These are phyloP conservation scores for Gambusia affinis DNA, from an alignment of 2,113 vertebrate species.

Conservation along the genomic window DNA sequence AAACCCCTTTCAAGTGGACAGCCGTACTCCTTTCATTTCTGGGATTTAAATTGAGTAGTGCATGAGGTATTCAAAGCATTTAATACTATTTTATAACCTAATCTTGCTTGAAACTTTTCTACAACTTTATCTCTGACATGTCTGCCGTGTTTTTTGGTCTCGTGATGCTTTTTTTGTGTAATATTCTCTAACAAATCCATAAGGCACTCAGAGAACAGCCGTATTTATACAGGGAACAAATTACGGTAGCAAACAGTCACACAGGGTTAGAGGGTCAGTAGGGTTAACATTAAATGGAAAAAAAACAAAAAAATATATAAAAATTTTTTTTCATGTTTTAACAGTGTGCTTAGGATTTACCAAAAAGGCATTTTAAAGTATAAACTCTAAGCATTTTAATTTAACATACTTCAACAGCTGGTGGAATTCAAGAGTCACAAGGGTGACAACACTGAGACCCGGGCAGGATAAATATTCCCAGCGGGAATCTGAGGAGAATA, in stretches of 20 bases:
- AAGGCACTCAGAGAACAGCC: neutral
- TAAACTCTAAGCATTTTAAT: neutral
- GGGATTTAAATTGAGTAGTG: too few species aligned
- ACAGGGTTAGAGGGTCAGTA: neutral
- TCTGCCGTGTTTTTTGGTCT: neutral
- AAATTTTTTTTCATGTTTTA: too few species aligned
- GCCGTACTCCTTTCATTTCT: neutral
- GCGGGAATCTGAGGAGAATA: constrained; percentile 51
- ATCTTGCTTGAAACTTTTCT: neutral
- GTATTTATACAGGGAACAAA: too few species aligned
- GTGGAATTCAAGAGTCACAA: constrained; percentile 18
- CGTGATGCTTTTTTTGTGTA: neutral
- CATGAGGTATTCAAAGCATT: neutral
- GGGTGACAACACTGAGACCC: constrained; percentile 20
- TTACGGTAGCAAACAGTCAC: too few species aligned
- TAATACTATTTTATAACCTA: neutral
- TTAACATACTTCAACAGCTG: constrained; percentile 54
- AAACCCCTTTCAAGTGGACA: neutral
- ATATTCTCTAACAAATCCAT: neutral
- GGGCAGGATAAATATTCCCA: constrained; percentile 21
- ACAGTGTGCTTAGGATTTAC: too few species aligned
- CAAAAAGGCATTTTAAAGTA: neutral
- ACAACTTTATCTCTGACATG: neutral
- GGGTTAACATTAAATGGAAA: too few species aligned
- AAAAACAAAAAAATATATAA: too few species aligned